These are phyloP conservation scores for Cynopterus brachyotis DNA, from an alignment of 2,113 vertebrate genomes.

Conservation along the genomic window DNA sequence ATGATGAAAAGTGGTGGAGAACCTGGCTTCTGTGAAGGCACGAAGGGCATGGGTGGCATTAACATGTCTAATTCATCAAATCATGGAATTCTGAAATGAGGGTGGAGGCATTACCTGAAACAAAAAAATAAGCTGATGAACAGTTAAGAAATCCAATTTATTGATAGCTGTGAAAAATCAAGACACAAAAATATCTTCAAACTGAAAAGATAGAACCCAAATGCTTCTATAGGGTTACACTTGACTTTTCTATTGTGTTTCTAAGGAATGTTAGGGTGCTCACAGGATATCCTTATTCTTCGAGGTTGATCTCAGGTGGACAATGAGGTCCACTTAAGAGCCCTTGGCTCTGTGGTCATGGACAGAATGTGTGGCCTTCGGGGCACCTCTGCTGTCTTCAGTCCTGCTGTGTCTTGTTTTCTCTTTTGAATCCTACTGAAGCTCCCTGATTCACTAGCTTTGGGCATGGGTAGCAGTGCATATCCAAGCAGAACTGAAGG, in stretches of 20 bases:
- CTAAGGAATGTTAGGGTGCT: background rate
- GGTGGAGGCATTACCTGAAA: background rate
- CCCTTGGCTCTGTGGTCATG: background rate
- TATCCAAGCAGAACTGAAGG: rapidly evolving
- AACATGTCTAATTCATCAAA: background rate
- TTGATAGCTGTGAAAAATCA: background rate
- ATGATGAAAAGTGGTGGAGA: background rate
- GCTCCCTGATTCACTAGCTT: background rate
- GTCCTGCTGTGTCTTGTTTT: background rate
- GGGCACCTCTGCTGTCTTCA: background rate
- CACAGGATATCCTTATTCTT: background rate
- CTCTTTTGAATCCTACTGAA: background rate
- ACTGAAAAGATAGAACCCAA: background rate
- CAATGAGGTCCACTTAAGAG: background rate
- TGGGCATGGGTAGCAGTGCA: background rate
- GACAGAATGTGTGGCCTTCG: background rate
- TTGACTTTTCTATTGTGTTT: background rate
- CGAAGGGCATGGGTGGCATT: background rate
- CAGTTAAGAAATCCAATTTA: background rate
- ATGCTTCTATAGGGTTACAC: background rate
- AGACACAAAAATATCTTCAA: slow-evolving; percentile 11
- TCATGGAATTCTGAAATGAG: background rate
- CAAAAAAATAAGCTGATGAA: background rate
- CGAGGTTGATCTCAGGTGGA: background rate
- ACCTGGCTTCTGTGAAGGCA: background rate